Evolutionary conservation across 1,140 invertebrate species (phyloP), one percentile per base, ranked within the genome.

Genomic region (Drosophila obscura): DNA sequence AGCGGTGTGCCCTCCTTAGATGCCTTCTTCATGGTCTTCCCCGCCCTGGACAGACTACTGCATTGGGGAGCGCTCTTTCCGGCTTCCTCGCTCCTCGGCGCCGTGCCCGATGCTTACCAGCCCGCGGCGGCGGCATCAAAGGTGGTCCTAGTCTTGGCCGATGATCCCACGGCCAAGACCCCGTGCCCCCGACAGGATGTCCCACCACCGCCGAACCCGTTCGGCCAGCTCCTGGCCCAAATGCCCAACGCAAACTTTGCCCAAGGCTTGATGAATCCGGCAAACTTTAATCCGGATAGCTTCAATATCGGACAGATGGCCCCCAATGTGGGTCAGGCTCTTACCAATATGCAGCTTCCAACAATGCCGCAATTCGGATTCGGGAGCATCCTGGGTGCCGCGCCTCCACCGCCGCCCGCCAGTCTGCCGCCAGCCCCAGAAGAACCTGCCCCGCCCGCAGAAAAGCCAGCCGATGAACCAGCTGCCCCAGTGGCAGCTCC

Each of bases 61-160:
- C 80, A 58, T 2, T 89, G 84, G 84, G 69, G 84, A 48, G 89
- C 80, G 51, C 69, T 75, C 7, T 89, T 89, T 11, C 84, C 84
- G 4, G 77, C 77, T 8, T 50, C 50, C 6, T 53, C 73, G 1
- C 22, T 89, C 7, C 63, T 89, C 9, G 80, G 84, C 1, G 81
- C 67, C 7, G 24, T 71, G 7, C 68, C 80, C 6, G 80, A 80
- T 19, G 15, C 19, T 8, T 52, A 59, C 28, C 68, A 58, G 28
- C 66, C 68, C 0, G n/a, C 59, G 5, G 56, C 60, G 0, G 58
- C 77, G 0, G 67, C 80, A 19, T 91, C 90, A 7, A 91, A 91
- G 63, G 90, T 91, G 15, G 85, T 91, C 9, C 67, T 91, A 1
- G 90, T 91, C 4, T 56, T 91, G 26, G 85, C 90, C 19, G 85